Base-by-base conservation (phyloP, 2,888 invertebrate species). In the Minunthozetes semirufus region DNA sequence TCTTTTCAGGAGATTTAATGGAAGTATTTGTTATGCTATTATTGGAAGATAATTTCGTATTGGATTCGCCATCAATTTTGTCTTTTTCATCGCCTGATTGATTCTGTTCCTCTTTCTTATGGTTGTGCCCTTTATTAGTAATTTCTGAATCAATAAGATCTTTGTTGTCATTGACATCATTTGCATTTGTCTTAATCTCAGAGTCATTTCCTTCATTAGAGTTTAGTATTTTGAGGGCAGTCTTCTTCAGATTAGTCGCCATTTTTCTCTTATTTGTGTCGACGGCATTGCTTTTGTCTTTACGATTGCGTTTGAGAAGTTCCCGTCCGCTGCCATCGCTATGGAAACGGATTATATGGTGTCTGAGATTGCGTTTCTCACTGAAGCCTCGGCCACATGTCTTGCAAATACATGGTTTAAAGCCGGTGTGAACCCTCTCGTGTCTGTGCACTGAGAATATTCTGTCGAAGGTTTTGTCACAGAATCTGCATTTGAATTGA, bases 321-420 rank as follows among this genome's bases (percentile, higher is more conserved):
- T 77, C 77, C 46, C 78, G 78, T 53, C 79, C 77, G 50, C 77
- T 79, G 50, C 80, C 79, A 68, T 80, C 80, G 19, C 79, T 78
- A 77, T 82, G 82, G 73, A 82, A 82, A 17, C 81, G 80, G 76
- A 81, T 78, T 42, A 82, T 81, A 78, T 83, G 83, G 63, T 82
- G 81, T 42, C 82, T 81, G 48, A 83, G 79, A 76, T 82, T 83
- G 27, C 82, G 78, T 48, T 81, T 80, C 75, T 83, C 83, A 63
- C 80, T 81, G 77, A 83, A 83, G n/a, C 82, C 82, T 72, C 81
- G 80, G 15, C 83, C 82, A 79, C 83, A 83, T 61, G 81, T 80
- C 74, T 80, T 80, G 77, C 83, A 82, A 76, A 80, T 81, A 75
- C 83, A 83, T 6, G 81, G 81, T 76, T 82, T 82, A 71, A 82